Conservation (phyloP, 2,888 invertebrate genomes). For the Euphydryas editha region DNA sequence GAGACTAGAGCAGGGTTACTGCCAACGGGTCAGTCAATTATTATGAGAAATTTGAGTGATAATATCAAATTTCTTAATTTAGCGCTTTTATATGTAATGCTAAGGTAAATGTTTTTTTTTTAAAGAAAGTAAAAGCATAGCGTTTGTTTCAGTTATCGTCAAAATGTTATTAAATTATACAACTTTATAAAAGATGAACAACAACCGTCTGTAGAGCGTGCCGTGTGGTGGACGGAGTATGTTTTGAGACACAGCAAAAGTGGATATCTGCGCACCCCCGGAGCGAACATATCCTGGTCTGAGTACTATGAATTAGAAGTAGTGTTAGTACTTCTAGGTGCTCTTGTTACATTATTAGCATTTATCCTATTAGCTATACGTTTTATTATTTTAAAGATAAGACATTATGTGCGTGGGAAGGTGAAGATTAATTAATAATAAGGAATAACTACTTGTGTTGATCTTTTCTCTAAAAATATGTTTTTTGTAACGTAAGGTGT, state of each 20-base stretch:
- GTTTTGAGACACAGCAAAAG: conserved; percentile 63
- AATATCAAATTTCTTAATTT: too few species aligned
- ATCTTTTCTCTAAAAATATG: too few species aligned
- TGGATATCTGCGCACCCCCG: conserved; percentile 48
- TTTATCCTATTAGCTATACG: conserved; percentile 18
- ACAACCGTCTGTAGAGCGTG: conserved; percentile 59
- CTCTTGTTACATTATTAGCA: background rate
- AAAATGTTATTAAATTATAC: conserved; percentile 50
- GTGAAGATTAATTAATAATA: background rate
- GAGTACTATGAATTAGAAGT: conserved; percentile 49
- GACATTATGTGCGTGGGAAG: background rate
- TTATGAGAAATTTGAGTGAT: too few species aligned
- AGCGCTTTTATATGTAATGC: too few species aligned
- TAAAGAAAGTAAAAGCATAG: too few species aligned
- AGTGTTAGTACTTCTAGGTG: conserved; percentile 30
- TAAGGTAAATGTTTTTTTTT: too few species aligned
- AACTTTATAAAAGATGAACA: conserved; percentile 63
- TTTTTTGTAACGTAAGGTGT: too few species aligned
- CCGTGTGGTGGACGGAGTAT: conserved; percentile 75
- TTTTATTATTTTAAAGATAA: background rate
- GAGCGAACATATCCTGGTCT: conserved; percentile 50
- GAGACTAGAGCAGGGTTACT: too few species aligned
- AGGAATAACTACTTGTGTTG: too few species aligned
- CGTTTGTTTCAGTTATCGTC: conserved; percentile 31
- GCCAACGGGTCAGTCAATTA: too few species aligned